Base-by-base conservation (phyloP, 1,140 invertebrate species). In the Drosophila arawakana region DNA sequence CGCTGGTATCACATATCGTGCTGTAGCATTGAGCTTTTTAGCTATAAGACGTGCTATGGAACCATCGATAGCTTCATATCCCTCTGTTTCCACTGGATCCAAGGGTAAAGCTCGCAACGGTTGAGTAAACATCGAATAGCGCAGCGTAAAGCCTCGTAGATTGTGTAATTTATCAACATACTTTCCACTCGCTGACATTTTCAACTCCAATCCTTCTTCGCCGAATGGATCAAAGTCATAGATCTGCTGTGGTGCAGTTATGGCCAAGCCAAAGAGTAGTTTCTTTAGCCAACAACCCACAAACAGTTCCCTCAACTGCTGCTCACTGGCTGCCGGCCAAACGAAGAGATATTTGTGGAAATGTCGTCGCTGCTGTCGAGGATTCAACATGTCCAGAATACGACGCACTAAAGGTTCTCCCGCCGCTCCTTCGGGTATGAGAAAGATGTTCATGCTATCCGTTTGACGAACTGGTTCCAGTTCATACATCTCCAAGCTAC, bases 171-270 rank as follows among this genome's bases (percentile, higher is more conserved):
- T 92, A 30, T 83, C 80, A 25, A 69, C 54, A 21, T 67, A 80
- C 0, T n/a, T 8, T 3, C 37, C 11, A 30, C 0, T 3, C 3
- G n/a, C 47, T 34, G 37, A 8, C 8, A 7, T 47, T 7, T 37
- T 69, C n/a, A 91, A 7, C 1, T 67, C 39, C 4, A 91, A 66
- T 2, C 84, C 81, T 0, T 44, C 11, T 5, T 35, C n/a, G 0
- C 66, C 72, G 71, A 91, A 92, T 2, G 91, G 91, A 46, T 92
- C 68, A 49, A 86, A 92, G 25, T 88, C 89, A 7, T 81, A 91
- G 8, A 91, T 37, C 10, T 50, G 11, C 21, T 62, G 34, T 25
- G 13, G 4, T 1, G 35, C 34, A 2, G 71, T 77, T 1, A 92
- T 58, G 3, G 80, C 81, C 25, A 91, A 34, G 0, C 50, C 91